phyloP scores from a whole-genome alignment of 1,140 invertebrate species.

The Heliconius himera region DNA sequence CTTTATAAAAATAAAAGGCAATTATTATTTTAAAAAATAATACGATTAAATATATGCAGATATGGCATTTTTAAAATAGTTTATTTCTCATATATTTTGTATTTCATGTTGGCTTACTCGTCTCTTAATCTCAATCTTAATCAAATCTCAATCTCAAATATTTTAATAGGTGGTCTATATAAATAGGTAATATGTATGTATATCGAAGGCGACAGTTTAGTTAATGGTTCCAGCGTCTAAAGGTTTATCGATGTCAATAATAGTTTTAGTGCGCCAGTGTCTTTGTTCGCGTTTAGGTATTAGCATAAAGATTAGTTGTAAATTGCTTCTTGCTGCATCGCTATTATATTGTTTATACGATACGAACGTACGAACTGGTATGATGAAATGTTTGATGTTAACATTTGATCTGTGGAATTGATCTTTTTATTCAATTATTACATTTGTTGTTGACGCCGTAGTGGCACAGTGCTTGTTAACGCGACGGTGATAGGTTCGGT shows the following conservation, averaged over 20 bases:
- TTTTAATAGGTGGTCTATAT: neutral
- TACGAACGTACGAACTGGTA: neutral
- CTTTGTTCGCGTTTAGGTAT: constrained; percentile 54
- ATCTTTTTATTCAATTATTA: neutral
- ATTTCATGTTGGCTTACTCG: no score
- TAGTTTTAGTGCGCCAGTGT: constrained; percentile 54
- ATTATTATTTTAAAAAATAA: no score
- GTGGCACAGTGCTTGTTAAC: no score
- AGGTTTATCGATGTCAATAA: constrained; percentile 47
- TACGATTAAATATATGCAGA: no score
- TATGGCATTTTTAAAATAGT: no score
- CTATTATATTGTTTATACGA: constrained; percentile 38
- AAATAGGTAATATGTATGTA: neutral
- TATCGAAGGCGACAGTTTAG: constrained; percentile 19
- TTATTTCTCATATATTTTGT: neutral
- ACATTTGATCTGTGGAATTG: neutral
- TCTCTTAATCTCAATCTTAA: no score
- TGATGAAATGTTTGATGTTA: constrained; percentile 9
- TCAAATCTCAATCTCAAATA: no score
- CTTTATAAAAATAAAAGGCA: no score
- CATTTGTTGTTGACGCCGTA: neutral
- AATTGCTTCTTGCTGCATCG: constrained; percentile 56
- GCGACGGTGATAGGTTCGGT: no score
- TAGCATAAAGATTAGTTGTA: constrained; percentile 69
- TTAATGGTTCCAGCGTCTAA: constrained; percentile 29